A percentile compares a stretch with the other conserved stretches of the same genome.
These are phyloP conservation scores for Danionella dracula DNA, from an alignment of 2,797 vertebrate genomes.

Conservation along the genomic window DNA sequence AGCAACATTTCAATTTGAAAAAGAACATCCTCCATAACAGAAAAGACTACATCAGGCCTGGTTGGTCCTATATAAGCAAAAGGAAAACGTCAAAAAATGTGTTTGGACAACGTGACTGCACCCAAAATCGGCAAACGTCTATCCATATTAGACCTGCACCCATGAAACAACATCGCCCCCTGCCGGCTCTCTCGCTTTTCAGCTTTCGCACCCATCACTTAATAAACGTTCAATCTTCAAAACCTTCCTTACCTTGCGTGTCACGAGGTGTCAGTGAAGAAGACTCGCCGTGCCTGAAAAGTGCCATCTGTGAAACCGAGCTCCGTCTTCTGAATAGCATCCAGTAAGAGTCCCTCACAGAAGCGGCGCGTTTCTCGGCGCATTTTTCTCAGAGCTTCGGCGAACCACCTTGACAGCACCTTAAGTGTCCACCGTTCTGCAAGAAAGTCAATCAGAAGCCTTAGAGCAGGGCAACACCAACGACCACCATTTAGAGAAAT, in stretches of 20 bases:
- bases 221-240: constrained; percentile 4
- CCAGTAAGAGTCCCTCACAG: constrained; percentile 30
- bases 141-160: neutral
- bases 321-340: constrained; percentile 17
- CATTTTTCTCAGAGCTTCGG: constrained; percentile 32
- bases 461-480: neutral
- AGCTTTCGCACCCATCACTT: neutral
- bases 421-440: constrained; percentile 28
- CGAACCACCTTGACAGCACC: constrained; percentile 20
- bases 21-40: neutral
- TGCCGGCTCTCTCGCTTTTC: neutral
- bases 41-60: constrained; percentile 28
- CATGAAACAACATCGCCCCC: constrained; percentile 39
- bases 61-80: constrained; percentile 22
- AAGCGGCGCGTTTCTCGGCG: constrained; percentile 24
- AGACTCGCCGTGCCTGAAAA: constrained; percentile 26
- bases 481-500: neutral
- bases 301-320: constrained; percentile 31
- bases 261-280: constrained; percentile 34
- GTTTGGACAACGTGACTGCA: constrained; percentile 72
- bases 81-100: constrained; percentile 62
- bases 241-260: constrained; percentile 38
- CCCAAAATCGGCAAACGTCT: constrained; percentile 51
- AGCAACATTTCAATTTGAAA: neutral
- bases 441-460: constrained; percentile 16